Evolutionary conservation across 2,888 invertebrate species (phyloP).

Genomic region (Lepidocyrtinus sp.): DNA sequence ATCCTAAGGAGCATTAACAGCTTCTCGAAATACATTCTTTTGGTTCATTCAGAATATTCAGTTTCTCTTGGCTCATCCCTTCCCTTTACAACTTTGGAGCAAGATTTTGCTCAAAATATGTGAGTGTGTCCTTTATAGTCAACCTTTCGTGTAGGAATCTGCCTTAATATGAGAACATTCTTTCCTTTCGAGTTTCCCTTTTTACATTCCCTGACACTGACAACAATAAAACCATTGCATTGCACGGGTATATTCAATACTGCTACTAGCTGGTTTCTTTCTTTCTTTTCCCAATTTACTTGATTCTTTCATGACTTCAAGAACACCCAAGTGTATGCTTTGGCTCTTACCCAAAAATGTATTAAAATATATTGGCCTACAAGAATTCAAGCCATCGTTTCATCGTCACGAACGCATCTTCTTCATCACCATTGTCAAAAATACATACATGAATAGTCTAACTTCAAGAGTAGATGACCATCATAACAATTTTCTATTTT

Average conservation of each 20-base stretch:
- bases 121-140: conserved; percentile 17
- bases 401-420: background rate
- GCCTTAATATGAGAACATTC: background rate
- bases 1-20: background rate
- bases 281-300: background rate
- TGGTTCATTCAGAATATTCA: conserved; percentile 20
- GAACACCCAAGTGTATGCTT: conserved; percentile 53
- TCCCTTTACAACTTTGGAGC: background rate
- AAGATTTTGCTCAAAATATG: background rate
- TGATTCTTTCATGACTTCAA: conserved; percentile 24
- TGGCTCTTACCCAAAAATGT: conserved; percentile 35
- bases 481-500: background rate
- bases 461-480: conserved; percentile 18
- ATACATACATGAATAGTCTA: background rate
- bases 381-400: background rate
- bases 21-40: background rate
- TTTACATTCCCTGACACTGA: background rate
- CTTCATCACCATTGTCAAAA: background rate
- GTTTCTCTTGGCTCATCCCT: background rate
- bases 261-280: background rate
- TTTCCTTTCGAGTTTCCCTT: background rate
- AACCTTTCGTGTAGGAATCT: conserved; percentile 21
- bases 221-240: background rate
- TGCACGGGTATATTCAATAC: background rate
- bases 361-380: background rate